Evolutionary conservation across 2,888 invertebrate species (phyloP), one percentile per base, ranked within the genome.

Genomic region (Malacosoma neustria): DNA sequence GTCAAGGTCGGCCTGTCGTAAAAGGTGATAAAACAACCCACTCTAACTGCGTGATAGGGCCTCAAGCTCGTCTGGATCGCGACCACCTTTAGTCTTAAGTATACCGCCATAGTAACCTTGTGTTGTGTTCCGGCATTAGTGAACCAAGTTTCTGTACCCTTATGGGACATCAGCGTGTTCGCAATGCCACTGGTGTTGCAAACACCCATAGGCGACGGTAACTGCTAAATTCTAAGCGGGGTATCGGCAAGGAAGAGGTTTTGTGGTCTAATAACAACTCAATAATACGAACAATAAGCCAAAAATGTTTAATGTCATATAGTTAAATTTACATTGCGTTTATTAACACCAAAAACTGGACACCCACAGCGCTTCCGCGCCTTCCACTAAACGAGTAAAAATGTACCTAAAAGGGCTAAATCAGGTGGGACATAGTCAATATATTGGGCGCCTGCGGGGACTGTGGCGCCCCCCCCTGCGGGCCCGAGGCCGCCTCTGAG

Each of bases 221-320:
- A n/a, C n/a, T n/a, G n/a, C n/a, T n/a, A n/a, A n/a, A n/a, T n/a
- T n/a, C n/a, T n/a, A n/a, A n/a, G n/a, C n/a, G n/a, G n/a, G n/a
- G n/a, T n/a, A n/a, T n/a, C n/a, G n/a, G 2, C 7, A 52, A 54
- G 46, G 51, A 54, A 40, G 35, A 54, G 37, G 49, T 46, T 54
- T 46, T 46, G 49, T 51, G 22, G 22, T 22, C 22, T 39, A 61
- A 65, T 67, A 66, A 70, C 55, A 72, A 73, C 56, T 60, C 69
- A 80, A 76, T 73, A 76, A 84, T 79, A 81, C 81, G 67, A 81
- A 81, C 72, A 72, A 70, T 84, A 85, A 85, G 85, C 85, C 84
- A 84, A 85, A 84, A 84, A 79, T 76, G 80, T 85, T 82, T 84
- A 84, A 84, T 84, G 76, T 82, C 72, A 79, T 80, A 80, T 79